Evolutionary conservation across 2,797 vertebrate species (phyloP).

Genomic region (Poeciliopsis turneri): DNA sequence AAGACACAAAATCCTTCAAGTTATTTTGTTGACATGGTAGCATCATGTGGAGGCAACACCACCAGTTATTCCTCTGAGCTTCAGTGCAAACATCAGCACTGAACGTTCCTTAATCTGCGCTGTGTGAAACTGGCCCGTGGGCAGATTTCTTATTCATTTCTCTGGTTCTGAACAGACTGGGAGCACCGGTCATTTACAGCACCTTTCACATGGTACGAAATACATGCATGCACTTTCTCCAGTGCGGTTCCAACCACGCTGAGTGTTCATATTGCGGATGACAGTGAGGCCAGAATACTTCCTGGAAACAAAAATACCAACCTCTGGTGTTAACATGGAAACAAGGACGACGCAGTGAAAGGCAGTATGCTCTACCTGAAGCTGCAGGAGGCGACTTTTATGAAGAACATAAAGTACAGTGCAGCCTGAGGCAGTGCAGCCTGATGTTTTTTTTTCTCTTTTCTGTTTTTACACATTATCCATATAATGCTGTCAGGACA

Average conservation of each 20-base stretch:
- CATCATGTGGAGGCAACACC: constrained; percentile 21
- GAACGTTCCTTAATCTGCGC: constrained; percentile 37
- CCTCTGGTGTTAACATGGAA: constrained; percentile 37
- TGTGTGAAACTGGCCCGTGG: constrained; percentile 19
- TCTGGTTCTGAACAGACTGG: constrained; percentile 22
- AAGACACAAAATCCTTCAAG: constrained; percentile 14
- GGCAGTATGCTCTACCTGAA: constrained; percentile 10
- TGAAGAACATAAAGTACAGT: no score
- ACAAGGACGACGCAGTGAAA: constrained; percentile 52
- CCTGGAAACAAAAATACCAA: constrained; percentile 52
- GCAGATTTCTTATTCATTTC: constrained; percentile 35
- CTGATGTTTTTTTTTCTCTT: no score
- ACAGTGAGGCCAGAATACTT: constrained; percentile 30
- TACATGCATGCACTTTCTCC: neutral
- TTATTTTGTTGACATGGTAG: constrained; percentile 30
- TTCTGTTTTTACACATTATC: no score
- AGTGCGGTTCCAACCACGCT: constrained; percentile 23
- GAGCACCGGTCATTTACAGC: constrained; percentile 33
- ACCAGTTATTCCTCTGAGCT: constrained; percentile 5
- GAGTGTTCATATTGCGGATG: constrained; percentile 32
- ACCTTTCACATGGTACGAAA: neutral
- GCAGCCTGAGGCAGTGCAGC: no score
- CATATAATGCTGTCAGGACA: no score
- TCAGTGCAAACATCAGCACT: constrained; percentile 49
- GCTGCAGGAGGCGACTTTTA: no score